These are phyloP conservation scores for Phalera bucephala DNA, from an alignment of 2,888 invertebrate species.

Conservation along the genomic window DNA sequence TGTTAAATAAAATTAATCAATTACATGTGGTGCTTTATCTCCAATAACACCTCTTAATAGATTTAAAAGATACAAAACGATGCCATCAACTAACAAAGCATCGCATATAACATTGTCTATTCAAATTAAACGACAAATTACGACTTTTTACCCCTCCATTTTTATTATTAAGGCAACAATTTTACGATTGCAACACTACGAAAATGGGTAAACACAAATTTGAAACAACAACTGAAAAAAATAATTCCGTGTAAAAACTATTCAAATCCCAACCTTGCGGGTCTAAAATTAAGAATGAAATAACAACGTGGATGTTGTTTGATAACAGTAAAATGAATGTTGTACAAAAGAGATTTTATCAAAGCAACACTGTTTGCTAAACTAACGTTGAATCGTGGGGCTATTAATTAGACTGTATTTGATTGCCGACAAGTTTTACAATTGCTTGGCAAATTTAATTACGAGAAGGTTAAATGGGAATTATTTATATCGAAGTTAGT, in stretches of 20 bases:
- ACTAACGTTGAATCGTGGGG: constrained; percentile 23
- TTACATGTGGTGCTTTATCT: no score
- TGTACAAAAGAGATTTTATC: constrained; percentile 27
- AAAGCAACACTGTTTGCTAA: constrained; percentile 39
- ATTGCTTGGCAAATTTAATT: constrained; percentile 14
- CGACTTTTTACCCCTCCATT: constrained; percentile 22
- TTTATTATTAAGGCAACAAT: constrained; percentile 32
- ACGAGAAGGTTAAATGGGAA: constrained; percentile 11
- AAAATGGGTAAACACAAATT: constrained; percentile 12
- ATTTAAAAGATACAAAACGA: no score
- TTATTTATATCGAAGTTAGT: constrained; percentile 17
- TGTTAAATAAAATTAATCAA: no score
- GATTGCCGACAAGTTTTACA: constrained; percentile 21
- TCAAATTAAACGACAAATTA: constrained; percentile 21
- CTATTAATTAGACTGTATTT: constrained; percentile 36
- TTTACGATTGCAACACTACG: constrained; percentile 33
- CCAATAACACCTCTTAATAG: no score
- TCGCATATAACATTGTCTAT: background rate
- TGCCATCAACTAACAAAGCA: background rate
- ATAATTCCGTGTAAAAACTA: background rate
- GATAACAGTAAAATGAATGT: background rate
- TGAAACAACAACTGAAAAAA: background rate
- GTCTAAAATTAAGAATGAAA: background rate
- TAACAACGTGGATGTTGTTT: background rate
- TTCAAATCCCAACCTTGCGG: background rate